Conservation (phyloP, 2,888 invertebrate genomes). For the Acleris sparsana region DNA sequence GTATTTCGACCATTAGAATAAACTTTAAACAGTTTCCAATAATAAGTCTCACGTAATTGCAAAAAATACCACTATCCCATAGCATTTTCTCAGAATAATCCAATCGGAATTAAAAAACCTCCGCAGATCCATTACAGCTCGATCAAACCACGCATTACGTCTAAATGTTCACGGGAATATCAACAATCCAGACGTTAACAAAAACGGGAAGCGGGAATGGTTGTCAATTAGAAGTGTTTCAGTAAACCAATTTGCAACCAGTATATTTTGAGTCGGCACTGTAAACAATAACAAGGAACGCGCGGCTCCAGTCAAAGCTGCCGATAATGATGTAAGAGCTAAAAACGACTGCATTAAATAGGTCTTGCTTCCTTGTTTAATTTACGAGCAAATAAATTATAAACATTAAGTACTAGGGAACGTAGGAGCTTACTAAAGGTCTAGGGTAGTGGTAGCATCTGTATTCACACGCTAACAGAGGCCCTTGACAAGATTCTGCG, state of each 20-base stretch:
- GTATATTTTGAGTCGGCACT: conserved; percentile 39
- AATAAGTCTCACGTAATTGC: no score
- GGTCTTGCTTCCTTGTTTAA: conserved; percentile 27
- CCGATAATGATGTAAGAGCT: conserved; percentile 24
- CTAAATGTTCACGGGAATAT: background rate
- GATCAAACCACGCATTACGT: conserved; percentile 6
- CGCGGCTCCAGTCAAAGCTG: conserved; percentile 33
- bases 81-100: background rate
- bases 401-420: background rate
- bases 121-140: background rate
- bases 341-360: conserved; percentile 24
- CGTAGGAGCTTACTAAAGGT: background rate
- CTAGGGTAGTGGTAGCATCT: no score
- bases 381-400: conserved; percentile 1
- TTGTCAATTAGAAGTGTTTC: conserved; percentile 36
- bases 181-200: conserved; percentile 21
- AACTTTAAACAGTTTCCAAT: no score
- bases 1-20: no score
- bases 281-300: conserved; percentile 40
- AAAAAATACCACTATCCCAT: no score
- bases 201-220: conserved; percentile 10
- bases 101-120: background rate
- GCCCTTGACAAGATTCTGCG: no score
- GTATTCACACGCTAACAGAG: no score
- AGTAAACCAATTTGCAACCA: conserved; percentile 35